A percentile compares a stretch with the other conserved stretches of the same genome.
Evolutionary conservation across 2,888 invertebrate genomes (phyloP).

Genomic region (Stegana nigrithorax): DNA sequence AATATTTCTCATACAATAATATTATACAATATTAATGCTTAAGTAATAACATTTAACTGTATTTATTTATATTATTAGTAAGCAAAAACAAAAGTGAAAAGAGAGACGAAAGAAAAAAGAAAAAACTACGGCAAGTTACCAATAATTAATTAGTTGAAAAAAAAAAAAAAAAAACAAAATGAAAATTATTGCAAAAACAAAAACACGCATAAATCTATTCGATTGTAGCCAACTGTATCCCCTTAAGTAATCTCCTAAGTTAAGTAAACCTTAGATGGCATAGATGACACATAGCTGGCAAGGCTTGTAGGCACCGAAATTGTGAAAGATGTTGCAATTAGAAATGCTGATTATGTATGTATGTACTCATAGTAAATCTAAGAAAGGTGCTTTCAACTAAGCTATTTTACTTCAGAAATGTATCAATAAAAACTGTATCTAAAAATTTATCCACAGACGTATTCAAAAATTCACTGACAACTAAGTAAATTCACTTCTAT

Average conservation of each 20-base stretch:
- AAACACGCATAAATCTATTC: conserved; percentile 60
- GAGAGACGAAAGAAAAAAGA: too few species aligned
- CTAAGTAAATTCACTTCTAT: too few species aligned
- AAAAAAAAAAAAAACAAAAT: conserved; percentile 6
- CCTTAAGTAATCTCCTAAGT: too few species aligned
- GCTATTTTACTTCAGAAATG: conserved; percentile 32
- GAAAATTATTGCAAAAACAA: conserved; percentile 34
- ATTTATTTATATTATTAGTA: too few species aligned
- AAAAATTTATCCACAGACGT: not conserved
- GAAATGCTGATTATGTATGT: conserved; percentile 35
- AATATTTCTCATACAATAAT: too few species aligned
- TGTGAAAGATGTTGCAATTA: conserved; percentile 9
- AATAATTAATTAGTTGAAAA: too few species aligned
- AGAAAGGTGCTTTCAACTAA: conserved; percentile 57
- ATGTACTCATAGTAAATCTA: conserved; percentile 35
- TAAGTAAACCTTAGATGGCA: conserved; percentile 31
- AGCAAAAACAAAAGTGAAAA: too few species aligned
- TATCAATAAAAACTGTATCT: not conserved
- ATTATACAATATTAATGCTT: too few species aligned
- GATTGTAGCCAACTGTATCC: conserved; percentile 55
- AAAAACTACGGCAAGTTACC: too few species aligned
- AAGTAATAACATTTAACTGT: too few species aligned
- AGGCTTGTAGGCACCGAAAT: conserved; percentile 3
- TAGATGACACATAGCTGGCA: not conserved
- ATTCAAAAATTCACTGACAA: not conserved